phyloP scores from a whole-genome alignment of 2,113 vertebrate species.

The Corythoichthys intestinalis region DNA sequence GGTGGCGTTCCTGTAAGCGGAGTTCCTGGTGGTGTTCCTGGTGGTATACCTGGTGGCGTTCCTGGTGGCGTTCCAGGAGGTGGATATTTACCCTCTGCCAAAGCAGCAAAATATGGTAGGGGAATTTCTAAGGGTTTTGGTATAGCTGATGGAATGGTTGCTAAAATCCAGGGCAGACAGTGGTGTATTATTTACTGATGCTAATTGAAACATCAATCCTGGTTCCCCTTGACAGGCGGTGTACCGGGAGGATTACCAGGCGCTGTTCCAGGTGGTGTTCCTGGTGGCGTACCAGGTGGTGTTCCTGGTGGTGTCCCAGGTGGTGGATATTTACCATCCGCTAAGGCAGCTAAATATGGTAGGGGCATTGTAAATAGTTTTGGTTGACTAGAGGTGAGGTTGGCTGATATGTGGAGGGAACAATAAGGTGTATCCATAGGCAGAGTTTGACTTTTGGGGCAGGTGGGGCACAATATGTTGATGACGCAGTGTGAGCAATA shows the following conservation, averaged over 20 bases:
- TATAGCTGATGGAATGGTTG: too few species aligned
- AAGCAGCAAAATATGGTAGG: conserved; percentile 57
- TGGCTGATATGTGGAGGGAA: too few species aligned
- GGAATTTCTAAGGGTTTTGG: too few species aligned
- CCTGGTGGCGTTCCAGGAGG: conserved; percentile 14
- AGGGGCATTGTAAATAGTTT: conserved; percentile 20
- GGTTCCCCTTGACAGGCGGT: conserved; percentile 16
- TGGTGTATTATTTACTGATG: too few species aligned
- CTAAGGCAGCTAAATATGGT: conserved; percentile 4
- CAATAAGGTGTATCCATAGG: too few species aligned
- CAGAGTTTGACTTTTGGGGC: too few species aligned
- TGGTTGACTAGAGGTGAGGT: conserved; percentile 41
- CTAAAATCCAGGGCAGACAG: too few species aligned
- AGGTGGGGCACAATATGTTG: too few species aligned
- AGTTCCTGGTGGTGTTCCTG: too few species aligned
- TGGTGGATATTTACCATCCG: conserved; percentile 2
- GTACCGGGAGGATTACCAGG: neutral
- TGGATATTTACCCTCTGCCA: conserved; percentile 39
- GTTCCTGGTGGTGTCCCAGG: too few species aligned
- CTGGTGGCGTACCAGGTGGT: too few species aligned
- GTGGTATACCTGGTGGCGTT: conserved; percentile 14
- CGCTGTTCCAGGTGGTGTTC: neutral
- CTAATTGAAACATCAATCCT: neutral
- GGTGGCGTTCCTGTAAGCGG: neutral
- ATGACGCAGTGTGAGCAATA: too few species aligned